phyloP scores from a whole-genome alignment of 1,140 invertebrate species.

The Rhyzopertha dominica region DNA sequence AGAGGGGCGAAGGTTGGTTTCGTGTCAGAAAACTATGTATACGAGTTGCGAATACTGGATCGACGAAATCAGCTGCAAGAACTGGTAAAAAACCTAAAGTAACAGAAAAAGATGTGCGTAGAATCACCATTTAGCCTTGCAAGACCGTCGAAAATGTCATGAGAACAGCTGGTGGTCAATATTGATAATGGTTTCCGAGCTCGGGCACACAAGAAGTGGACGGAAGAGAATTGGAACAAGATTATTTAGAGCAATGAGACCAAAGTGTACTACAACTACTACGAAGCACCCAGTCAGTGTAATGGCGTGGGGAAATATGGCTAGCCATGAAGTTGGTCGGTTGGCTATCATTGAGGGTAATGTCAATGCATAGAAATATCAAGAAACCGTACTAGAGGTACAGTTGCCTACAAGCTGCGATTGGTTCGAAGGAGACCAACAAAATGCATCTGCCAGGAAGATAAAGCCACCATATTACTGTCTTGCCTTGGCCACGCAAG shows the following conservation, averaged over 20 bases:
- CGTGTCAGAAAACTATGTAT: not conserved
- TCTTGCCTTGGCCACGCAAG: conserved; percentile 1
- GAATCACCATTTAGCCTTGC: no score
- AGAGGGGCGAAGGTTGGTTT: no score
- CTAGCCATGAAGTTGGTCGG: conserved; percentile 9
- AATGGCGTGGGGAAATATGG: conserved; percentile 10
- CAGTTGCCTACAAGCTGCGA: conserved; percentile 4
- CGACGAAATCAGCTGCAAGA: conserved; percentile 2
- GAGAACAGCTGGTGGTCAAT: no score
- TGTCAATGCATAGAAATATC: conserved; percentile 8
- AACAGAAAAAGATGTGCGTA: not conserved
- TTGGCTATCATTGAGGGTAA: conserved; percentile 9
- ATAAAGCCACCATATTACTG: not conserved
- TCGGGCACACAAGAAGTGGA: not conserved
- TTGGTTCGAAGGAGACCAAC: no score
- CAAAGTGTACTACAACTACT: conserved; percentile 10
- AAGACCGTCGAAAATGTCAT: no score
- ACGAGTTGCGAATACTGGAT: not conserved
- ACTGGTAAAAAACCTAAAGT: not conserved
- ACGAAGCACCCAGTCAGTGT: conserved; percentile 11
- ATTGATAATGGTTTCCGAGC: no score
- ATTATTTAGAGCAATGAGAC: conserved; percentile 1
- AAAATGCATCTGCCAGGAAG: conserved; percentile 4
- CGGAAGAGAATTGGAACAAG: not conserved
- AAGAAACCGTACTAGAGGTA: conserved; percentile 9